Percentiles rank a stretch among this genome's conserved stretches.
These are phyloP conservation scores for Hirtodrosophila confusa DNA, from an alignment of 2,888 invertebrate species.

Conservation along the genomic window DNA sequence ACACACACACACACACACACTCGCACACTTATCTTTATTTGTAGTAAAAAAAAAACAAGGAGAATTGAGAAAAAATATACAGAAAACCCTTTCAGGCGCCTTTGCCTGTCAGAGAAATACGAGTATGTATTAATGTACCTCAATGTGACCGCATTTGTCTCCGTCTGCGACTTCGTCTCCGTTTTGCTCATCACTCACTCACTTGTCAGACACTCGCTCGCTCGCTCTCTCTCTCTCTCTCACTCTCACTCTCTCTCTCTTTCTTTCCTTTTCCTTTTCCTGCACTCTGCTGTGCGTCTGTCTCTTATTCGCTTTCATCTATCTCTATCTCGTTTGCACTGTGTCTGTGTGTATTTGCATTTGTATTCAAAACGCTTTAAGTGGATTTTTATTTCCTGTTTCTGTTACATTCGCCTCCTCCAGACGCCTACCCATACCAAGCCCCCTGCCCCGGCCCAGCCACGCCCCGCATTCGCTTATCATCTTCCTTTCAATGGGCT, in stretches of 20 bases:
- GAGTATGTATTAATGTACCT: constrained; percentile 72
- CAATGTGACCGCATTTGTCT: constrained; percentile 73
- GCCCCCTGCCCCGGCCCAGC: neutral
- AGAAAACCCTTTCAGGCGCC: constrained; percentile 65
- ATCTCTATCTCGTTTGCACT: neutral
- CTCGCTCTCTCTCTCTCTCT: constrained; percentile 6
- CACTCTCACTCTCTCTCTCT: neutral
- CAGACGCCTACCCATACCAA: neutral
- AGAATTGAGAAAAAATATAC: constrained; percentile 19
- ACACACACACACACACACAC: constrained; percentile 12
- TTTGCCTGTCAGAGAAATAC: constrained; percentile 43
- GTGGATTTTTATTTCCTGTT: constrained; percentile 79
- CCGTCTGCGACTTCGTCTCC: constrained; percentile 16
- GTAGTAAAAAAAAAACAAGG: constrained; percentile 24
- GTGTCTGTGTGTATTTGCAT: constrained; percentile 61
- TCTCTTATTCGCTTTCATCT: constrained; percentile 4
- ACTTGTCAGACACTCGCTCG: constrained; percentile 52
- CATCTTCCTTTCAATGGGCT: constrained; percentile 45
- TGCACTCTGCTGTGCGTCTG: neutral
- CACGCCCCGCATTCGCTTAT: constrained; percentile 19
- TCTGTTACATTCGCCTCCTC: constrained; percentile 47
- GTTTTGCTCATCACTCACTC: constrained; percentile 59
- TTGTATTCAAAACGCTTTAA: constrained; percentile 78
- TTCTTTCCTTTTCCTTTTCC: too few relatives aligned
- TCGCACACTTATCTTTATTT: constrained; percentile 46